Evolutionary conservation across 2,888 invertebrate genomes (phyloP).

Genomic region (Lordiphosa fenestrarum): DNA sequence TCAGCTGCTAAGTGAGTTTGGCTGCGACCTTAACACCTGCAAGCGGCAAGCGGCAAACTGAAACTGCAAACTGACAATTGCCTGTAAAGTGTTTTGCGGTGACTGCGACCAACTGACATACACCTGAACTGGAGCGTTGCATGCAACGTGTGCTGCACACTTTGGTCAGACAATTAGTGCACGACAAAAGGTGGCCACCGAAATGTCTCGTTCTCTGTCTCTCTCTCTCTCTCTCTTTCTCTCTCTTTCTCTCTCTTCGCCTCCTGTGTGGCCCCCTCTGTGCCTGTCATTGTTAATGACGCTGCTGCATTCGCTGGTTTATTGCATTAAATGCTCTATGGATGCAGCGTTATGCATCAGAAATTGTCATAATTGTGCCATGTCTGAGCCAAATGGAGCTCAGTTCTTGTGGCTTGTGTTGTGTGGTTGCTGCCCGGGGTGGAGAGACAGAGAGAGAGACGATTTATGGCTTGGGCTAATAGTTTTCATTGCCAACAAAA

Average conservation of each 20-base stretch:
- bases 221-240: neutral
- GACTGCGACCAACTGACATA: constrained; percentile 68
- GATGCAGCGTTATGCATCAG: constrained; percentile 71
- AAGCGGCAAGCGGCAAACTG: constrained; percentile 18
- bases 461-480: constrained; percentile 65
- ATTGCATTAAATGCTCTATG: constrained; percentile 71
- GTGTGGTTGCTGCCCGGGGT: constrained; percentile 21
- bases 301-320: constrained; percentile 57
- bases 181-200: constrained; percentile 54
- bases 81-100: constrained; percentile 70
- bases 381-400: constrained; percentile 54
- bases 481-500: constrained; percentile 60
- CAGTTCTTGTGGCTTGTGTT: constrained; percentile 29
- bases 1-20: constrained; percentile 61
- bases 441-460: constrained; percentile 18
- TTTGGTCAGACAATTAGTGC: constrained; percentile 72
- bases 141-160: constrained; percentile 57
- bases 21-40: constrained; percentile 11
- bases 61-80: constrained; percentile 66
- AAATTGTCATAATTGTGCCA: constrained; percentile 75
- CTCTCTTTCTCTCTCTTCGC: neutral
- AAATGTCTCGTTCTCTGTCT: neutral
- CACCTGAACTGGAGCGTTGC: constrained; percentile 75
- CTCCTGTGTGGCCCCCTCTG: neutral
- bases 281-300: constrained; percentile 72